phyloP scores from a whole-genome alignment of 2,113 vertebrate genomes.

The Cacatua alba region DNA sequence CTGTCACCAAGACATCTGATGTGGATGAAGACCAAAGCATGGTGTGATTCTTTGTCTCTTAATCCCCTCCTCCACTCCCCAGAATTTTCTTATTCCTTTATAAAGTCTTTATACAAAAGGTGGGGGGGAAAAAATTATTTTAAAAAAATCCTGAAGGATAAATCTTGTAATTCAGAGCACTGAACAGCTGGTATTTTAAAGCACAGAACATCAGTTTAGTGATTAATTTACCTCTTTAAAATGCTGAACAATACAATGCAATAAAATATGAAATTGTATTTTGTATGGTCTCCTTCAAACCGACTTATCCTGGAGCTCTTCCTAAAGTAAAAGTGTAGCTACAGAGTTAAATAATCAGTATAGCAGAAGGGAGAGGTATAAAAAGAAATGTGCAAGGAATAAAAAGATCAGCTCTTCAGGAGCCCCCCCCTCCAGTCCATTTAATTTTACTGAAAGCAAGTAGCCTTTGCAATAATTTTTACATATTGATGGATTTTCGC shows the following conservation, averaged over 20 bases:
- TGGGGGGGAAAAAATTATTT: background rate
- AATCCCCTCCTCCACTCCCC: slow-evolving; percentile 45
- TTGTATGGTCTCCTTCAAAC: slow-evolving; percentile 22
- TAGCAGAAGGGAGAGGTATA: slow-evolving; percentile 8
- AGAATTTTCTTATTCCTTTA: slow-evolving; percentile 54
- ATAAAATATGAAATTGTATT: slow-evolving; percentile 60
- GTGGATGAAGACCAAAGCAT: slow-evolving; percentile 55
- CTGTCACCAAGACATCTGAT: slow-evolving; percentile 68
- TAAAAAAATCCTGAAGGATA: slow-evolving; percentile 72
- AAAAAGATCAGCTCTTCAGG: background rate
- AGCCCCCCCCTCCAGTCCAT: background rate
- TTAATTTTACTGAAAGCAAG: slow-evolving; percentile 43
- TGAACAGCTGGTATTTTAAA: slow-evolving; percentile 80
- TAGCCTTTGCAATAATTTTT: slow-evolving; percentile 1
- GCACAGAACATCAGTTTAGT: slow-evolving; percentile 73
- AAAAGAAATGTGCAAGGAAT: slow-evolving; percentile 10
- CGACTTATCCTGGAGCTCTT: background rate
- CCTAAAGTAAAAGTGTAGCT: slow-evolving; percentile 36
- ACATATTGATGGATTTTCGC: background rate
- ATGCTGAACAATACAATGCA: slow-evolving; percentile 68
- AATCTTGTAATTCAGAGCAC: slow-evolving; percentile 75
- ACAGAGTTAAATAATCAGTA: slow-evolving; percentile 55
- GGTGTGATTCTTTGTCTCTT: slow-evolving; percentile 51
- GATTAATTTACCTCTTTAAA: slow-evolving; percentile 79
- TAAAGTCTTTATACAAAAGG: slow-evolving; percentile 52